Base-by-base conservation (phyloP, 2,113 vertebrate species). In the Thamnophis sirtalis region DNA sequence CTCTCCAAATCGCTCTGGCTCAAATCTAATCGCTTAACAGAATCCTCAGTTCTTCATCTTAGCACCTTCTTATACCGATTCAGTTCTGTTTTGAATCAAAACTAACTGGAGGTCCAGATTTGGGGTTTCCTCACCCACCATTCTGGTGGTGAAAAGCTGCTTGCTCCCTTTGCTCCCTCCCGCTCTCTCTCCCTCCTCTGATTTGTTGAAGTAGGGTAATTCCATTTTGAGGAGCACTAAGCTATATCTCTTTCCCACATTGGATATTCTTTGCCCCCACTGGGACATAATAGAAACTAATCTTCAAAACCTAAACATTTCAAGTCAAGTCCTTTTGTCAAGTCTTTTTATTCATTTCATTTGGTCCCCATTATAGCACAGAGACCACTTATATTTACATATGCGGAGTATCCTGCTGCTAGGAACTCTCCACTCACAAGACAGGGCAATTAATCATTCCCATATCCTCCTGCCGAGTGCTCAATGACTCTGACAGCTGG, bases 361-460 rank as follows among this genome's bases (percentile, higher is more conserved):
- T 93, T 43, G 4, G 95, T 28, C 94, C 87, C 95, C 0, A 8
- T 94, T 95, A 87, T 95, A 97, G 98, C 91, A 94, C 97, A 89
- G 97, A 98, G 98, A 97, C 97, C 97, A 98, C 98, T 97, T 97
- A 96, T 98, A 97, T 99, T 98, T 98, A 98, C 98, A 98, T 98
- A 98, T 97, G 97, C 96, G 94, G 96, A 98, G 98, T 97, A 97
- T 98, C 99, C 98, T 48, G 98, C 98, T 97, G 99, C 98, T 98
- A 97, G 92, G 94, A 96, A 97, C 97, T 96, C 98, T 98, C 97
- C 0, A 96, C 97, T 98, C 95, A 94, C 97, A 96, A 98, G 98
- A 99, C 99, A 99, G 97, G 97, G 98, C 98, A 98, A 99, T 99
- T 99, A 99, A 98, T 99, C 99, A 99, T 97, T 95, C 96, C 97